Evolutionary conservation across 2,888 invertebrate species (phyloP).

Genomic region (Cyrtodaria siliqua): DNA sequence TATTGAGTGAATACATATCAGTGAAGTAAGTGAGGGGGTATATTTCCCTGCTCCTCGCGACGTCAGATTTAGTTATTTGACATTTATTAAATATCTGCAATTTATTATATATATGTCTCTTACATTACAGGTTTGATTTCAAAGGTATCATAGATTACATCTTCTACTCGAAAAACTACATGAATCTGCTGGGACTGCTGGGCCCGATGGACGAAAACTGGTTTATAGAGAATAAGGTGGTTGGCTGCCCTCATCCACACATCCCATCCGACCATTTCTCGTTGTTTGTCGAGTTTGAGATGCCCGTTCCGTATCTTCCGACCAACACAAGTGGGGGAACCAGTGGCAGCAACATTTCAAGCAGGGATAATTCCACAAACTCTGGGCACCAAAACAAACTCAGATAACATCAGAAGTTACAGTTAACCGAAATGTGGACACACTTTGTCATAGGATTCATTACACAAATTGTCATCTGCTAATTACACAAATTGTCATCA

Average conservation of each 20-base stretch:
- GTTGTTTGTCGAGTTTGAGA: constrained; percentile 85
- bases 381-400: constrained; percentile 15
- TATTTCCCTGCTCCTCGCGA: too few relatives aligned
- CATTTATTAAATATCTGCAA: too few relatives aligned
- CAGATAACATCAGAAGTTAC: constrained; percentile 8
- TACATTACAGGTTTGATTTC: constrained; percentile 95
- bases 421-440: too few relatives aligned
- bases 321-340: constrained; percentile 29
- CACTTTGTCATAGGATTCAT: too few relatives aligned
- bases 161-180: constrained; percentile 98
- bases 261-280: constrained; percentile 91
- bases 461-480: too few relatives aligned
- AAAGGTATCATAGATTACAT: constrained; percentile 99
- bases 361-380: constrained; percentile 17
- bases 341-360: constrained; percentile 19
- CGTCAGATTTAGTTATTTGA: too few relatives aligned
- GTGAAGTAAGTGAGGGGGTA: too few relatives aligned
- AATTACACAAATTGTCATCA: too few relatives aligned
- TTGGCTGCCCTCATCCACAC: constrained; percentile 99
- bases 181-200: constrained; percentile 97
- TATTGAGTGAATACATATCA: too few relatives aligned
- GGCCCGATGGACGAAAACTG: constrained; percentile 96
- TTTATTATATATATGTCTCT: too few relatives aligned
- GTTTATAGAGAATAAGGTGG: constrained; percentile 95
- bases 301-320: constrained; percentile 71